phyloP scores from a whole-genome alignment of 30 jellyfish, hydroid and myxozoan species.

The Nemopilema nomurai region DNA sequence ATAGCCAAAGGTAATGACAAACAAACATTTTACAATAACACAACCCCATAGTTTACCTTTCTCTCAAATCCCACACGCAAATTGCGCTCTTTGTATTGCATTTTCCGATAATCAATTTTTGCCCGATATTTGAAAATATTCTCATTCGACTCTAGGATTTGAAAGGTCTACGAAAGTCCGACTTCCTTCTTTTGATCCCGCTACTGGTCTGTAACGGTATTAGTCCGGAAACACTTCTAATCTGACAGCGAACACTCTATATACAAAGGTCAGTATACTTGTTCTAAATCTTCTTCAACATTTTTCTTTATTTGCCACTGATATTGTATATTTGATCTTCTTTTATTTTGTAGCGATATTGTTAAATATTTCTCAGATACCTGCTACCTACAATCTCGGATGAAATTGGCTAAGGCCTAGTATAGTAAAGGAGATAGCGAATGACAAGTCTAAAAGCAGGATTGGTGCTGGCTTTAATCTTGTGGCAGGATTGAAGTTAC shows the following conservation, averaged over 20 bases:
- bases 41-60: background rate
- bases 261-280: constrained; percentile 2
- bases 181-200: constrained; percentile 31
- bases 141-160: constrained; percentile 1
- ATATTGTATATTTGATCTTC: too few relatives aligned
- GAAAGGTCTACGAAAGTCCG: constrained; percentile 28
- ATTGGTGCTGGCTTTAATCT: too few relatives aligned
- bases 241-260: background rate
- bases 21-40: background rate
- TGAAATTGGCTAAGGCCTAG: too few relatives aligned
- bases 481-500: too few relatives aligned
- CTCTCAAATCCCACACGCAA: background rate
- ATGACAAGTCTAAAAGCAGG: too few relatives aligned
- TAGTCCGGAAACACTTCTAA: background rate
- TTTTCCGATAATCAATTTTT: background rate
- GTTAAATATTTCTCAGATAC: too few relatives aligned
- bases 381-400: too few relatives aligned
- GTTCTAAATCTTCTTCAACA: too few relatives aligned
- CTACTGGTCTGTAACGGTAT: constrained; percentile 8
- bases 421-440: too few relatives aligned
- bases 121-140: background rate
- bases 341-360: too few relatives aligned
- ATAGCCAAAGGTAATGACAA: background rate
- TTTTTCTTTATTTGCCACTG: too few relatives aligned
- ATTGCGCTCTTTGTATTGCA: background rate